These are phyloP conservation scores for Melieria omissa DNA, from an alignment of 2,888 invertebrate species.

Conservation along the genomic window DNA sequence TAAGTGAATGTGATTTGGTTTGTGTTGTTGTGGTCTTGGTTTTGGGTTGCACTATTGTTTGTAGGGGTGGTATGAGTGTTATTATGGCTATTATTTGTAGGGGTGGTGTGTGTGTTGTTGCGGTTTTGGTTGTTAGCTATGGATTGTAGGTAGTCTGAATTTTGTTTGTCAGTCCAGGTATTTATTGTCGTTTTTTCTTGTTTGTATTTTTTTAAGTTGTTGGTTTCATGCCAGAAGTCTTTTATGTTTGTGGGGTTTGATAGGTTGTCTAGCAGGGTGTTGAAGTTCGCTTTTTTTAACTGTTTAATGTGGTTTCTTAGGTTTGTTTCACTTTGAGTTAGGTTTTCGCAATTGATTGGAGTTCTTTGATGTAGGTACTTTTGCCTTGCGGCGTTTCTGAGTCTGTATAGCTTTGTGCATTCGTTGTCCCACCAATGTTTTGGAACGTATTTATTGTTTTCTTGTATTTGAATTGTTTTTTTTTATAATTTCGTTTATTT, in stretches of 20 bases:
- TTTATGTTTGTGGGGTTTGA: too few relatives aligned
- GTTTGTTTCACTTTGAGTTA: background rate
- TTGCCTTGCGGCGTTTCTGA: slow-evolving; percentile 9
- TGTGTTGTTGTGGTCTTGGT: too few relatives aligned
- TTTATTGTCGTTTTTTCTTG: background rate
- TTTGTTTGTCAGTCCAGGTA: background rate
- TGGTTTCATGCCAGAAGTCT: too few relatives aligned
- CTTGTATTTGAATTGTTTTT: slow-evolving; percentile 16
- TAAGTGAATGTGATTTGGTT: background rate
- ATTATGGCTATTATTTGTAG: background rate
- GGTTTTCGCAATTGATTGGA: background rate
- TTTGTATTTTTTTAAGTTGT: too few relatives aligned
- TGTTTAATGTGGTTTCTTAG: slow-evolving; percentile 2
- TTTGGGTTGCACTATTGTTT: background rate
- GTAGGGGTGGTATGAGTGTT: background rate
- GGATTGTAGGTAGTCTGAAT: background rate
- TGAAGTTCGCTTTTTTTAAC: slow-evolving; percentile 1
- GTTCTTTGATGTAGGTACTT: background rate
- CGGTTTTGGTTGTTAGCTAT: background rate
- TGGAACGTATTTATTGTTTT: background rate
- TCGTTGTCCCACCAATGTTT: slow-evolving; percentile 2
- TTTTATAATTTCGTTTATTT: background rate
- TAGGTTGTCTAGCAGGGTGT: background rate
- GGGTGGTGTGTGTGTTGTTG: background rate
- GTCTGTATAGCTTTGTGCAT: slow-evolving; percentile 33